Evolutionary conservation across 2,113 vertebrate genomes (phyloP).

Genomic region (Hucho hucho): DNA sequence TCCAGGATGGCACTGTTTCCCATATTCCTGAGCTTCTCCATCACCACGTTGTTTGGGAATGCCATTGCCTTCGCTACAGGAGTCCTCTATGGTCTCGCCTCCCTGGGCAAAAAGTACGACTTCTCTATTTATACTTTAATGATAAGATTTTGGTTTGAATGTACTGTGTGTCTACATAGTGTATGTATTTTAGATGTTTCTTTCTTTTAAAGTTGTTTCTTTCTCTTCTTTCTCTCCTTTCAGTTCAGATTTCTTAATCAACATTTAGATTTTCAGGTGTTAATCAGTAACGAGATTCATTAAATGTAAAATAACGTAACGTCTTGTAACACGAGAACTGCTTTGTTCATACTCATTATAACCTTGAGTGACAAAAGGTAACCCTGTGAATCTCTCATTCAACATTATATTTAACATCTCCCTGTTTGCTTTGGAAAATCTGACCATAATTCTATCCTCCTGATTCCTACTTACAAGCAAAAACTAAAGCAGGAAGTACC

Average conservation of each 20-base stretch:
- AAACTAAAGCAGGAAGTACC: too few species aligned
- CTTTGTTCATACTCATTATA: slow-evolving; percentile 6
- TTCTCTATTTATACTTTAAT: neutral
- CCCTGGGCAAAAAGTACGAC: slow-evolving; percentile 91
- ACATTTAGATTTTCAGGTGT: neutral
- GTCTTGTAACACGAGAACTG: slow-evolving; percentile 11
- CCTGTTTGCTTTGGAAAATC: slow-evolving; percentile 6
- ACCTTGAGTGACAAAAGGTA: neutral
- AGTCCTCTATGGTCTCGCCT: slow-evolving; percentile 89
- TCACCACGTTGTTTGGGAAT: slow-evolving; percentile 92
- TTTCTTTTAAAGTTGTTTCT: neutral
- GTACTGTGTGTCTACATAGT: neutral
- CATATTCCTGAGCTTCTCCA: slow-evolving; percentile 81
- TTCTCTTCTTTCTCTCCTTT: neutral
- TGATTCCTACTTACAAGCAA: too few species aligned
- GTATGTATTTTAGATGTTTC: neutral
- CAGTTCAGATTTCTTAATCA: neutral
- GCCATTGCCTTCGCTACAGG: slow-evolving; percentile 91
- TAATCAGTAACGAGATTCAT: slow-evolving; percentile 13
- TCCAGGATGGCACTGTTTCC: slow-evolving; percentile 90
- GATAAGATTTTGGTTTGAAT: neutral
- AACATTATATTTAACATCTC: slow-evolving; percentile 17
- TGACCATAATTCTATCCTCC: too few species aligned
- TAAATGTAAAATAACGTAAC: slow-evolving; percentile 16
- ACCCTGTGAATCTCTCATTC: slow-evolving; percentile 2